Conservation (phyloP, 2,113 vertebrate species). For the Sprattus sprattus region DNA sequence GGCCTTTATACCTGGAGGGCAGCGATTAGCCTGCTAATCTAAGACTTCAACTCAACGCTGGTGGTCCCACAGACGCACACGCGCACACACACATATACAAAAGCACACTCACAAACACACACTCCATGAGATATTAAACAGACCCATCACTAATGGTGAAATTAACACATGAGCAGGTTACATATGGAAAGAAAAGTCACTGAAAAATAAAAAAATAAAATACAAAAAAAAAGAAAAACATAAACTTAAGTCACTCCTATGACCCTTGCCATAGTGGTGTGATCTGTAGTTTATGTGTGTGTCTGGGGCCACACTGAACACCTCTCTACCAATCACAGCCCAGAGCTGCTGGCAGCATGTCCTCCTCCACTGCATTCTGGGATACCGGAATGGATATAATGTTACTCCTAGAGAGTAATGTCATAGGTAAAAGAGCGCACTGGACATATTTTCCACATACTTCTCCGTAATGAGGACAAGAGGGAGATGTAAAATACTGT, state of each 20-base stretch:
- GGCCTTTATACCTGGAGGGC: constrained; percentile 58
- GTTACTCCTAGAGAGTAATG: constrained; percentile 44
- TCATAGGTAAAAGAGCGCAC: constrained; percentile 49
- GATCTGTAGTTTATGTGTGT: not conserved
- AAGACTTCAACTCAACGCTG: constrained; percentile 42
- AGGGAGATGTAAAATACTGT: not conserved
- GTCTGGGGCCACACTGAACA: not conserved
- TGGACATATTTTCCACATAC: constrained; percentile 60
- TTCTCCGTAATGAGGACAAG: constrained; percentile 43
- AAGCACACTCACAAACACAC: not conserved
- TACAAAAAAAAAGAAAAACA: not conserved
- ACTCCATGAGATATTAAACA: not conserved
- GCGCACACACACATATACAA: not conserved
- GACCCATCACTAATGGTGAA: not conserved
- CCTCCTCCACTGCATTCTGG: constrained; percentile 38
- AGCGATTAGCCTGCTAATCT: constrained; percentile 66
- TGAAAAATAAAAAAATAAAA: not conserved
- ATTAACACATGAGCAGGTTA: not conserved
- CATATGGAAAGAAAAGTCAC: not conserved
- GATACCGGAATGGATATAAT: constrained; percentile 35
- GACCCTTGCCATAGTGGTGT: not conserved
- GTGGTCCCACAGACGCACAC: constrained; percentile 51
- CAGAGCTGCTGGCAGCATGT: constrained; percentile 42
- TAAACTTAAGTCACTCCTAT: not conserved
- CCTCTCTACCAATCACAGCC: constrained; percentile 30